These are phyloP conservation scores for Dromaius novaehollandiae DNA, from an alignment of 2,113 vertebrate genomes.

Conservation along the genomic window DNA sequence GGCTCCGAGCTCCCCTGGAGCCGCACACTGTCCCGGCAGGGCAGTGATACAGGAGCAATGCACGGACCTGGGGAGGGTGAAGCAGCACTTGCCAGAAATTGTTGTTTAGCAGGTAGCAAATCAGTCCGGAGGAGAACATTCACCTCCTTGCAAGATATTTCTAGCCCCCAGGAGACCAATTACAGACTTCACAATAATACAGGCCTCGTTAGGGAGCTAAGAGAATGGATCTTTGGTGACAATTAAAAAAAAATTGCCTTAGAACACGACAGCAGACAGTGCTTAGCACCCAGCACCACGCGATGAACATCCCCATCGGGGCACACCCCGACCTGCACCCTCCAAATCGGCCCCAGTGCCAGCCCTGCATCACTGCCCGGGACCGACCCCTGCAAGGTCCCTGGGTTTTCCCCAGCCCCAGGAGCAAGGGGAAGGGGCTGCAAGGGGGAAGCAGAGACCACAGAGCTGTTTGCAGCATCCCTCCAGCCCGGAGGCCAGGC, in stretches of 20 bases:
- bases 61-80: fast-evolving
- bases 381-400: neutral
- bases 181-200: neutral
- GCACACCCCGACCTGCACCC: neutral
- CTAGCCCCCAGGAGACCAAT: neutral
- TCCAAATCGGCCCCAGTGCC: no score
- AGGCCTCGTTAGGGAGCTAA: neutral
- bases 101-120: neutral
- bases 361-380: neutral
- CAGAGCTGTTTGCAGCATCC: neutral
- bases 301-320: neutral
- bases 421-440: neutral
- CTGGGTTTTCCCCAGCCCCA: neutral
- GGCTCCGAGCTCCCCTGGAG: neutral
- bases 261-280: fast-evolving
- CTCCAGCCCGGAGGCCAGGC: fast-evolving
- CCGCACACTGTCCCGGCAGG: fast-evolving
- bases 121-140: neutral
- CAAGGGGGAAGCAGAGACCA: neutral
- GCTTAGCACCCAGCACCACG: neutral
- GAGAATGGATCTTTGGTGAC: neutral
- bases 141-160: neutral
- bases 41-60: fast-evolving
- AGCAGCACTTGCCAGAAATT: fast-evolving
- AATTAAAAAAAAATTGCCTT: neutral